Evolutionary conservation across 2,888 invertebrate genomes (phyloP), one percentile per base, ranked within the genome.

Genomic region (Osmoderma eremita): DNA sequence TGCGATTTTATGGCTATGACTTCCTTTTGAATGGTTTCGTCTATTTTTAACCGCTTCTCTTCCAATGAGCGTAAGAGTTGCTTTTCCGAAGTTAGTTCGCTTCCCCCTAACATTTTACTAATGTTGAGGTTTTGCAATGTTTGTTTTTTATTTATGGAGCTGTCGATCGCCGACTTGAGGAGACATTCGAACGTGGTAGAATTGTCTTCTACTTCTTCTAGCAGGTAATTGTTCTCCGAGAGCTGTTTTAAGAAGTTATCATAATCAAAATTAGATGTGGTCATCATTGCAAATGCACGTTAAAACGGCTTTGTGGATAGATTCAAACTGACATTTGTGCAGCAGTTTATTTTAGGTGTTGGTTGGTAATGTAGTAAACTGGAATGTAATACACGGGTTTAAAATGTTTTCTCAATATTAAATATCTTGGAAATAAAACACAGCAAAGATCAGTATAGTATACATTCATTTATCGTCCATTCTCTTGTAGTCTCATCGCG

Each of bases 241-340:
- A 45, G 20, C 20, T 56, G 45, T 45, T 58, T 45, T 20, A 58
- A 24, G 6, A 45, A 10, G 30, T 45, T 6, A 20, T 58, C 58
- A 12, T 15, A 24, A 10, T 58, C 45, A 12, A 15, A 42, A 42
- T 58, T 42, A 12, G n/a, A 42, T 15, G 1, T 12, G 8, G 42
- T 13, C 58, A 58, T 58, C 22, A 58, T 24, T 20, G 12, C 24
- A n/a, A n/a, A n/a, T n/a, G n/a, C n/a, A n/a, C n/a, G n/a, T n/a
- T n/a, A n/a, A n/a, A n/a, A n/a, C n/a, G n/a, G n/a, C n/a, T n/a
- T n/a, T n/a, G n/a, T n/a, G n/a, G n/a, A n/a, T n/a, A n/a, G n/a
- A n/a, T n/a, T n/a, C n/a, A n/a, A n/a, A n/a, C n/a, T n/a, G n/a
- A n/a, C n/a, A n/a, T n/a, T n/a, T n/a, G n/a, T n/a, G n/a, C n/a